Evolutionary conservation across 2,113 vertebrate species (phyloP).

Genomic region (Melanerpes formicivorus): DNA sequence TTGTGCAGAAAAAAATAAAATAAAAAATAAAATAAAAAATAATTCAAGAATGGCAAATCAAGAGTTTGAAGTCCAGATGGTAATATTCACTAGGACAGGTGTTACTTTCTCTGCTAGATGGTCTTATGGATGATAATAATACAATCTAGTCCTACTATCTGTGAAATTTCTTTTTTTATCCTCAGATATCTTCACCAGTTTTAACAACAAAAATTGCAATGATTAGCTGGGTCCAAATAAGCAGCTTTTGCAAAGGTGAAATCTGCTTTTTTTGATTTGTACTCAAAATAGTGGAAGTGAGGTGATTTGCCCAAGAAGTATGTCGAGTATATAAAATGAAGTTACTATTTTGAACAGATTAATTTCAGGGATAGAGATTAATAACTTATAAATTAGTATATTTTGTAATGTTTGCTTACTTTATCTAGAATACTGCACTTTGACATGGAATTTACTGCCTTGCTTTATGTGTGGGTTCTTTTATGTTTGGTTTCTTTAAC

Average conservation of each 20-base stretch:
- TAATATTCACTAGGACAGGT: neutral
- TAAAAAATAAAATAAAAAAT: neutral
- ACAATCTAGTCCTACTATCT: neutral
- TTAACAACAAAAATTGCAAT: neutral
- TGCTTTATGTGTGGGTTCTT: accelerated
- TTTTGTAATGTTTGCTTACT: neutral
- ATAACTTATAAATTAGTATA: neutral
- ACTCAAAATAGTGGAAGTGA: neutral
- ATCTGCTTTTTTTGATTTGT: neutral
- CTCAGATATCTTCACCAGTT: neutral
- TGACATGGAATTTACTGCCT: too few species aligned
- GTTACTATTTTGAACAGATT: neutral
- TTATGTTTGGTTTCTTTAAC: neutral
- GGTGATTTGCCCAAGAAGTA: neutral
- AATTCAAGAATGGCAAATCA: neutral
- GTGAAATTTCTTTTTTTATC: neutral
- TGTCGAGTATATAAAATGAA: neutral
- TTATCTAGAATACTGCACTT: neutral
- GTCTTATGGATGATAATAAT: neutral
- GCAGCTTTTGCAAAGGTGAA: neutral
- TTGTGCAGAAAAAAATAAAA: neutral
- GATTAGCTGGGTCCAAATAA: neutral
- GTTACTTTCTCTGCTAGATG: neutral
- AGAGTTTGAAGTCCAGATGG: neutral
- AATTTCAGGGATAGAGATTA: neutral